Percentiles rank a stretch among this genome's conserved stretches.
phyloP scores from a whole-genome alignment of 2,113 vertebrate species.

The Callionymus lyra region DNA sequence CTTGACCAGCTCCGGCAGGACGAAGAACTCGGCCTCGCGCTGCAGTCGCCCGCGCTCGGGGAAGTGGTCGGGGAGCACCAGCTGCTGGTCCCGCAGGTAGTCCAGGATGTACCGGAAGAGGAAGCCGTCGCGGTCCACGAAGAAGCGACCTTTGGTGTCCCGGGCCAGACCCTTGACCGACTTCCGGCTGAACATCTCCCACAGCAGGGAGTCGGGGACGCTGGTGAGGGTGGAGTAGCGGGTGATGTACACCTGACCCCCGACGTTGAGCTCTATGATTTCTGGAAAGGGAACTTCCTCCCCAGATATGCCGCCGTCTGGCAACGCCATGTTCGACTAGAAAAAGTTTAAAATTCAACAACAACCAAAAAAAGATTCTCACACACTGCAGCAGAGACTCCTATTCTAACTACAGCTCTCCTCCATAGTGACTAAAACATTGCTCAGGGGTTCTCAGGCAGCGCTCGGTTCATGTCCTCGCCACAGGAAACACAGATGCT shows the following conservation, averaged over 20 bases:
- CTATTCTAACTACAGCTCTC: constrained; percentile 33
- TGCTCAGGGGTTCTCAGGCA: constrained; percentile 4
- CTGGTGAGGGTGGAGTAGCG: constrained; percentile 82
- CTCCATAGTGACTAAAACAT: constrained; percentile 27
- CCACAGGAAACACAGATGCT: constrained; percentile 13
- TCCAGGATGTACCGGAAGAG: constrained; percentile 92
- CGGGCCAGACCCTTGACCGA: constrained; percentile 71
- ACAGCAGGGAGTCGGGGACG: constrained; percentile 80
- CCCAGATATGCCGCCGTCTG: constrained; percentile 63
- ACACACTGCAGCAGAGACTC: not conserved
- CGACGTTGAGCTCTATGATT: constrained; percentile 90
- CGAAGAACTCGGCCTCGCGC: constrained; percentile 88
- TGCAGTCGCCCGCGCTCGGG: constrained; percentile 80
- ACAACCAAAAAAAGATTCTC: constrained; percentile 5
- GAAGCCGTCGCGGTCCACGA: constrained; percentile 87
- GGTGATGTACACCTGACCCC: constrained; percentile 91
- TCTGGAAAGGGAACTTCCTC: constrained; percentile 79
- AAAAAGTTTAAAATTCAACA: constrained; percentile 20
- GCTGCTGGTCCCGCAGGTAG: constrained; percentile 85
- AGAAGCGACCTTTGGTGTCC: constrained; percentile 89
- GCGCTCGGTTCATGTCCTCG: constrained; percentile 15
- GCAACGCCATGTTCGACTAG: constrained; percentile 73
- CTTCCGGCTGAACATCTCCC: constrained; percentile 86
- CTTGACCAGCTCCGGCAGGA: constrained; percentile 81
- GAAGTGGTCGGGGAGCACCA: constrained; percentile 90